These are phyloP conservation scores for Elegia similella DNA, from an alignment of 2,888 invertebrate species.

Conservation along the genomic window DNA sequence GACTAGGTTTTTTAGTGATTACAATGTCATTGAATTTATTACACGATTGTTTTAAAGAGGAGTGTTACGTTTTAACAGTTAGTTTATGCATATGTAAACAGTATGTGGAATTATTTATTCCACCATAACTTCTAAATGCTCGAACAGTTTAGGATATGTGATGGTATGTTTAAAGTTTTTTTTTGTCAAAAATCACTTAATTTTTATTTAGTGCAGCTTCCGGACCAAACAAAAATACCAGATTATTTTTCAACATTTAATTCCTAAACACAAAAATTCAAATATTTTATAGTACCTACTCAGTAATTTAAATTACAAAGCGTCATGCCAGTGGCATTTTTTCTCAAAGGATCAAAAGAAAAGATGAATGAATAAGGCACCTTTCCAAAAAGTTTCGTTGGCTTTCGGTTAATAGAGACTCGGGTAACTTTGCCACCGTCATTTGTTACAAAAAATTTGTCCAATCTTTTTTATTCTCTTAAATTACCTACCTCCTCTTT, in stretches of 20 bases:
- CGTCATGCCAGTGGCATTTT: neutral
- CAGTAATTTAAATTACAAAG: constrained; percentile 11
- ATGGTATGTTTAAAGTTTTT: too few species aligned
- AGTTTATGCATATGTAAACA: too few species aligned
- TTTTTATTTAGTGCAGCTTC: too few species aligned
- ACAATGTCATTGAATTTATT: neutral
- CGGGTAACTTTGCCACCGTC: constrained; percentile 30
- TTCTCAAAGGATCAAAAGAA: neutral
- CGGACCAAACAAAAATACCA: too few species aligned
- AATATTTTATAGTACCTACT: constrained; percentile 1
- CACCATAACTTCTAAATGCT: too few species aligned
- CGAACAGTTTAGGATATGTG: too few species aligned
- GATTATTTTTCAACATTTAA: too few species aligned
- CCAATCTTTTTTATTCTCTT: constrained; percentile 13
- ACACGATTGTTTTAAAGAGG: too few species aligned
- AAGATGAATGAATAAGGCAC: constrained; percentile 22
- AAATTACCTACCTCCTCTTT: constrained; percentile 9
- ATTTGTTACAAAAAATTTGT: constrained; percentile 29
- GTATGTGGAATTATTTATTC: too few species aligned
- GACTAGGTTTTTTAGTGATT: constrained; percentile 6
- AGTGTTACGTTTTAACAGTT: too few species aligned
- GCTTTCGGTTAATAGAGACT: constrained; percentile 29
- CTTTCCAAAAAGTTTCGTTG: constrained; percentile 27
- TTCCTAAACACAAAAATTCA: constrained; percentile 15
- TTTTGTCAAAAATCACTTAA: too few species aligned